phyloP scores from a whole-genome alignment of 2,113 vertebrate species.

The Hystrix brachyura region DNA sequence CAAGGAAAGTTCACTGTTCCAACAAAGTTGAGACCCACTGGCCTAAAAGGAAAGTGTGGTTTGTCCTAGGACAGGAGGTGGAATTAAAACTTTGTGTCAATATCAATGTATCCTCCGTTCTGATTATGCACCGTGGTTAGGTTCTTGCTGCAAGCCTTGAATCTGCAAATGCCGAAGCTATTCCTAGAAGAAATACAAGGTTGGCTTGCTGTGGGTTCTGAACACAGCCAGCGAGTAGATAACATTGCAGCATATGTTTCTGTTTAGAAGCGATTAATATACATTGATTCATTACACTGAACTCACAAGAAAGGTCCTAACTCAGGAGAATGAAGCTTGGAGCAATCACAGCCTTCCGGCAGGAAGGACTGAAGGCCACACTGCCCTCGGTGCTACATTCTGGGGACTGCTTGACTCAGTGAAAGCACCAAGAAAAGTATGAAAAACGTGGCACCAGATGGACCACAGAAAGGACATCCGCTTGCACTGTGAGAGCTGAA shows the following conservation, averaged over 20 bases:
- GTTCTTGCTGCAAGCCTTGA: not conserved
- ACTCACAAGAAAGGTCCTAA: not conserved
- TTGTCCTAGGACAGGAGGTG: not conserved
- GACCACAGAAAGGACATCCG: not conserved
- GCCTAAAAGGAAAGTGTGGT: not conserved
- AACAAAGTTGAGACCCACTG: not conserved
- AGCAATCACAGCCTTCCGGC: not conserved
- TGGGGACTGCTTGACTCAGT: not conserved
- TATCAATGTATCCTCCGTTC: not conserved
- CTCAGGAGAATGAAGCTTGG: not conserved
- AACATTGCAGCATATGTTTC: not conserved
- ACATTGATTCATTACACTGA: not conserved
- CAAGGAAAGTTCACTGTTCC: not conserved
- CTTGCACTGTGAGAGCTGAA: not conserved
- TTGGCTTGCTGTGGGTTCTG: not conserved
- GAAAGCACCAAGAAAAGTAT: not conserved
- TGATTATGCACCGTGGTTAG: not conserved
- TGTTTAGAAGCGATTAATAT: not conserved
- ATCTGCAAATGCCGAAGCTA: not conserved
- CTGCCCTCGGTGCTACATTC: not conserved
- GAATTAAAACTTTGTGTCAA: not conserved
- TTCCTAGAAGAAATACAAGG: not conserved
- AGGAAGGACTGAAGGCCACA: not conserved
- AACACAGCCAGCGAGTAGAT: not conserved
- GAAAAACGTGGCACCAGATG: not conserved